These are phyloP conservation scores for Homarus gammarus DNA, from an alignment of 2,888 invertebrate species.

Conservation along the genomic window DNA sequence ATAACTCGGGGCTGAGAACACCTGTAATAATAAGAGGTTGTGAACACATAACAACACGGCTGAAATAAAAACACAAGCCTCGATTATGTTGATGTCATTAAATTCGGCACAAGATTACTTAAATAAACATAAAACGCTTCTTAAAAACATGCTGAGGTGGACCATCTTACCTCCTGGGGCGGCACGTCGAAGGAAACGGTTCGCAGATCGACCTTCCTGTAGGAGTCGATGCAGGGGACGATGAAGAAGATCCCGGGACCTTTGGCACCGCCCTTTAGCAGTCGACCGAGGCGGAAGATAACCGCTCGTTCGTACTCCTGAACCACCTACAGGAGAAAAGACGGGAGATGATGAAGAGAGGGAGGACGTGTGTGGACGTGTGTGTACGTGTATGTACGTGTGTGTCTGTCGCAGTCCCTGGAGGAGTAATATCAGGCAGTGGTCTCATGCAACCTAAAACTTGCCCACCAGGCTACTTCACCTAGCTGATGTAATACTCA, in stretches of 20 bases:
- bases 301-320: constrained; percentile 93
- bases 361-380: constrained; percentile 3
- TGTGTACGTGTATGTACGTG: background rate
- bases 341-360: background rate
- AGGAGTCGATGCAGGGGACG: constrained; percentile 83
- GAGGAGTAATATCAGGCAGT: no score
- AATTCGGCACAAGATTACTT: background rate
- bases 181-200: constrained; percentile 84
- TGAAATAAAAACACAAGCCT: background rate
- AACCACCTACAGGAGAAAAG: constrained; percentile 69
- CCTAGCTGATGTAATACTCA: no score
- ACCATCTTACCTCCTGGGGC: constrained; percentile 82
- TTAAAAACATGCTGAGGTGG: background rate
- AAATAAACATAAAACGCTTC: background rate
- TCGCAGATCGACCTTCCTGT: constrained; percentile 83
- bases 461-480: no score
- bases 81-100: background rate
- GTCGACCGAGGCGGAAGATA: constrained; percentile 85
- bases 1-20: background rate
- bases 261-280: constrained; percentile 81
- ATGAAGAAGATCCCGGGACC: constrained; percentile 83
- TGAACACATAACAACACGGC: background rate
- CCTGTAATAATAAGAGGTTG: background rate
- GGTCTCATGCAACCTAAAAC: no score
- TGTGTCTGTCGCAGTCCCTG: no score